Conservation (phyloP, 2,888 invertebrate species). For the Proisotoma minuta region DNA sequence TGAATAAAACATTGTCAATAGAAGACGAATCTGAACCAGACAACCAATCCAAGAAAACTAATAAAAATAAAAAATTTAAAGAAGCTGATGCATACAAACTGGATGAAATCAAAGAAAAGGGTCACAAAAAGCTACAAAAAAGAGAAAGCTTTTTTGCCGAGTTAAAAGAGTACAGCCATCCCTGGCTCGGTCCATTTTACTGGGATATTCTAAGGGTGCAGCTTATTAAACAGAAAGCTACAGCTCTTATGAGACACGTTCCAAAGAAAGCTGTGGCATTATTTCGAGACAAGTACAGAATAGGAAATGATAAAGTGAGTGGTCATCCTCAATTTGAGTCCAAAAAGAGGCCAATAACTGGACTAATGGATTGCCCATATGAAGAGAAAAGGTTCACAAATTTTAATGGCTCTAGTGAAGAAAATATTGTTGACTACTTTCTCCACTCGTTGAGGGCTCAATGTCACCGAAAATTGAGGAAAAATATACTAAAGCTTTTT, state of each 20-base stretch:
- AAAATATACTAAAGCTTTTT: neutral
- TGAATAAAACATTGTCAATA: no score
- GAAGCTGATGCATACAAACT: no score
- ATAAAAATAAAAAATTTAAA: no score
- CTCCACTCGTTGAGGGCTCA: neutral
- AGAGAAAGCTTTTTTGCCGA: no score
- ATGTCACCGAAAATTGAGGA: neutral
- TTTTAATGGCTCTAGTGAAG: neutral
- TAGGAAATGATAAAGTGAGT: neutral
- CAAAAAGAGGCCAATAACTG: neutral
- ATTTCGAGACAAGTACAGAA: neutral
- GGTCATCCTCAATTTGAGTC: neutral
- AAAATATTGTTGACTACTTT: neutral
- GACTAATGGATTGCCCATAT: neutral
- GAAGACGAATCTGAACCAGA: no score
- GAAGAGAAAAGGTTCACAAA: neutral
- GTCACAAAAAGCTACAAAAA: no score
- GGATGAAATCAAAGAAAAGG: no score
- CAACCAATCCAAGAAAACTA: no score
- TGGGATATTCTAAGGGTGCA: neutral
- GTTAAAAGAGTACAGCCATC: no score
- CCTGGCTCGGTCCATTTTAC: neutral
- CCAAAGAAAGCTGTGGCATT: neutral
- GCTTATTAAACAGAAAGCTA: neutral
- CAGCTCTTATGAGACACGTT: neutral